These are phyloP conservation scores for Drosophila subsilvestris DNA, from an alignment of 2,888 invertebrate species.

Conservation along the genomic window DNA sequence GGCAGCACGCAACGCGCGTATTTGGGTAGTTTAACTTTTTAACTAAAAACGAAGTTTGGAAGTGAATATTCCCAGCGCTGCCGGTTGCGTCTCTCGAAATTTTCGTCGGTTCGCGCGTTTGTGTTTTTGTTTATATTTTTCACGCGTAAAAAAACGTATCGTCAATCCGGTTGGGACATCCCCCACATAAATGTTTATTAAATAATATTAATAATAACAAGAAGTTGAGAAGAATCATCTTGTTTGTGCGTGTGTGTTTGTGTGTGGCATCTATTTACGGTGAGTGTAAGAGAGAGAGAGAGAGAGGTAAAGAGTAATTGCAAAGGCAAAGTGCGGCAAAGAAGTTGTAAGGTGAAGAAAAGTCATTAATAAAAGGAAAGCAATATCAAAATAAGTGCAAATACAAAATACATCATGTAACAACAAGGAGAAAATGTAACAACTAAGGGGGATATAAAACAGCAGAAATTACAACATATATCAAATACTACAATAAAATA, in stretches of 20 bases:
- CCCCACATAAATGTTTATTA: conserved; percentile 61
- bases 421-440: conserved; percentile 9
- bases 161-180: conserved; percentile 46
- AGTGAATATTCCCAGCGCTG: too few species aligned
- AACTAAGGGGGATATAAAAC: conserved; percentile 4
- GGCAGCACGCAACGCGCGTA: too few species aligned
- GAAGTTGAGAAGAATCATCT: conserved; percentile 62
- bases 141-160: conserved; percentile 70
- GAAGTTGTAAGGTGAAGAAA: conserved; percentile 65
- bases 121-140: conserved; percentile 64
- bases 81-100: background rate
- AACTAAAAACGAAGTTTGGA: too few species aligned
- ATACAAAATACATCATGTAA: conserved; percentile 39
- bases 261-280: conserved; percentile 65
- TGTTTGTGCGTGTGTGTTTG: conserved; percentile 39
- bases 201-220: conserved; percentile 58
- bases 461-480: conserved; percentile 35
- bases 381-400: conserved; percentile 49
- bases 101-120: background rate
- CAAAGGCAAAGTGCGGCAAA: conserved; percentile 48
- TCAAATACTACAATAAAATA: conserved; percentile 48
- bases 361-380: conserved; percentile 68
- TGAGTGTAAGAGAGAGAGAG: conserved; percentile 55
- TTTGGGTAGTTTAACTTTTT: too few species aligned
- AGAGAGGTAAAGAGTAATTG: conserved; percentile 28